Conservation (phyloP, 2,113 vertebrate genomes). For the Hippocampus abdominalis region DNA sequence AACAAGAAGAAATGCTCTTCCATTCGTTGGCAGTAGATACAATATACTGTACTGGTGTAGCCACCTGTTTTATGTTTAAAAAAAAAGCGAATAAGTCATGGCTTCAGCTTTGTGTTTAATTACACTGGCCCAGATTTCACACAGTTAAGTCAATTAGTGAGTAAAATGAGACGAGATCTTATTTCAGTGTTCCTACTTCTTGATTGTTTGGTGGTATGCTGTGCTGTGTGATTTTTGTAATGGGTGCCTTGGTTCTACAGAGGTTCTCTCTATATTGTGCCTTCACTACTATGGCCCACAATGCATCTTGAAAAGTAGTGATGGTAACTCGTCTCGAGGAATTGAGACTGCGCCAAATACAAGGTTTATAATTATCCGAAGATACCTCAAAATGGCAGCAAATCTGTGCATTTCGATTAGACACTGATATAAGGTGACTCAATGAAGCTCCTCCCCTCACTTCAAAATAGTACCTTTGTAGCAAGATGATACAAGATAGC, state of each 20-base stretch:
- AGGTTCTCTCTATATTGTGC: background rate
- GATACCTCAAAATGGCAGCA: too few species aligned
- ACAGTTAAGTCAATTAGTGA: background rate
- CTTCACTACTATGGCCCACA: background rate
- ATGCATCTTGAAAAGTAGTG: background rate
- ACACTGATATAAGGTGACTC: too few species aligned
- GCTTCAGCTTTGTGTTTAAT: too few species aligned
- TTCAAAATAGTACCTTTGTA: too few species aligned
- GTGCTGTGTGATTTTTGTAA: background rate
- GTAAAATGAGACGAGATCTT: background rate
- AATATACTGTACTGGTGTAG: too few species aligned
- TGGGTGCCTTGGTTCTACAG: background rate
- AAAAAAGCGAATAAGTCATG: background rate
- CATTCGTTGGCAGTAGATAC: too few species aligned
- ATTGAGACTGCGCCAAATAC: too few species aligned
- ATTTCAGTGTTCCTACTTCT: background rate
- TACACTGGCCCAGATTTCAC: background rate
- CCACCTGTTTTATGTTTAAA: background rate
- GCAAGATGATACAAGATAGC: too few species aligned
- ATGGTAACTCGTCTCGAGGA: too few species aligned
- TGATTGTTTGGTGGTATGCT: background rate
- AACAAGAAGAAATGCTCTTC: background rate
- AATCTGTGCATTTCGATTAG: background rate
- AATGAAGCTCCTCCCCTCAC: too few species aligned
- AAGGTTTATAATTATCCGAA: too few species aligned